Percentiles rank a stretch among this genome's conserved stretches.
These are phyloP conservation scores for Coregonus ussuriensis DNA, from an alignment of 2,797 vertebrate species.

Conservation along the genomic window DNA sequence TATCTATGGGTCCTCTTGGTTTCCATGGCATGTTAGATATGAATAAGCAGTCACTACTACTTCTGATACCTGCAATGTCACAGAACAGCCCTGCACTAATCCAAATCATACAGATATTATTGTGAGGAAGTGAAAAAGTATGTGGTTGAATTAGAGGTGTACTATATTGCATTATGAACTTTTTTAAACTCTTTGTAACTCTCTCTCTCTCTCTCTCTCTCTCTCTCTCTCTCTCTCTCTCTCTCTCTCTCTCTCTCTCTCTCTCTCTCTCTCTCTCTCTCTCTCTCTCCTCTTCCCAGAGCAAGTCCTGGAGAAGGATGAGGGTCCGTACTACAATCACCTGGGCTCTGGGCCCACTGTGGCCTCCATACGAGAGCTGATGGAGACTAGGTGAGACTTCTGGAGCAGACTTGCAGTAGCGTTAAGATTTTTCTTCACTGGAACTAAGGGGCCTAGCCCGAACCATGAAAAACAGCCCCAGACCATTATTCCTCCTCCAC, in stretches of 20 bases:
- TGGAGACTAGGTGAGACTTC: slow-evolving; percentile 89
- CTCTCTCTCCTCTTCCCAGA: slow-evolving; percentile 68
- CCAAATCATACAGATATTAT: background rate
- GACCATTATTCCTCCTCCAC: no score
- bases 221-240: no score
- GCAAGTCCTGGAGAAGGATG: slow-evolving; percentile 95
- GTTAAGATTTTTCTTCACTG: no score
- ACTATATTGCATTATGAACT: background rate
- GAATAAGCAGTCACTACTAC: background rate
- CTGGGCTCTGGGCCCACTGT: slow-evolving; percentile 94
- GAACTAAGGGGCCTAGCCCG: no score
- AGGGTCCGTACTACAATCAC: slow-evolving; percentile 98
- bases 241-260: background rate
- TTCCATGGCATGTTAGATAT: background rate
- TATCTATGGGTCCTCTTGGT: background rate
- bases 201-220: no score
- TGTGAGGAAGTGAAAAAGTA: no score
- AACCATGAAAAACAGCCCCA: no score
- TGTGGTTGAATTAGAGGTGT: background rate
- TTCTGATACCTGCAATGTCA: background rate
- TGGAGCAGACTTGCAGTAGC: background rate
- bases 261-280: slow-evolving; percentile 16
- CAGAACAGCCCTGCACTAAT: background rate
- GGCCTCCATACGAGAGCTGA: slow-evolving; percentile 89
- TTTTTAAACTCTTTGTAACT: no score